Evolutionary conservation across 2,113 vertebrate genomes (phyloP), one percentile per base, ranked within the genome.

Genomic region (Chloropsis cyanopogon): DNA sequence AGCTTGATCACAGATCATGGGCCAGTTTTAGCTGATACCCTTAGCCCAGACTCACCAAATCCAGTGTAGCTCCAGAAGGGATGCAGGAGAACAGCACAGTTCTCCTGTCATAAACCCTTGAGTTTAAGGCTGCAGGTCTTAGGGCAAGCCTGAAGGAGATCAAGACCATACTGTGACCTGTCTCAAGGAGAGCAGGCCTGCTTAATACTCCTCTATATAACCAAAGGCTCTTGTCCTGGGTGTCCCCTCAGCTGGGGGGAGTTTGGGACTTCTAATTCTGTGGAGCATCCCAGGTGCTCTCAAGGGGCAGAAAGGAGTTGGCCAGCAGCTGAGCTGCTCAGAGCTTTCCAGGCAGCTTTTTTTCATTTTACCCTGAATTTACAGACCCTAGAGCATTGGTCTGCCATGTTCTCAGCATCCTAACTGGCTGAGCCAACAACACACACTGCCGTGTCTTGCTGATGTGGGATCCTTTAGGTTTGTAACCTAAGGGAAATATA

Each of bases 171-270:
- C 11, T 14, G 2, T 0, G 0, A 54, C 4, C 35, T 22, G 7
- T 1, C 23, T 16, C 10, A 19, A 33, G 13, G 26, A 7, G 10
- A 53, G 3, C 6, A 22, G 14, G 1, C 0, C 3, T 26, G 0
- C 4, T 25, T 14, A 20, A n/a, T 28, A 28, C 11, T 7, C 25
- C 10, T 14, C 2, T 7, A 3, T 25, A 31, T 28, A 75, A 71
- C 28, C 53, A 16, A 66, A 64, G 57, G 14, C 11, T 35, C 28
- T 20, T 33, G 14, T 3, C 41, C 31, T n/a, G 10, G 3, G 8
- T 24, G 29, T 47, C 6, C 7, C 25, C n/a, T 56, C 79, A 71
- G 26, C 61, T 59, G 37, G 28, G 42, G 37, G 25, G 7, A 57
- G 24, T 80, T 46, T 31, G 39, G 26, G 56, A 35, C 39, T 87